Evolutionary conservation across 2,888 invertebrate genomes (phyloP).

Genomic region (Altica lythri): DNA sequence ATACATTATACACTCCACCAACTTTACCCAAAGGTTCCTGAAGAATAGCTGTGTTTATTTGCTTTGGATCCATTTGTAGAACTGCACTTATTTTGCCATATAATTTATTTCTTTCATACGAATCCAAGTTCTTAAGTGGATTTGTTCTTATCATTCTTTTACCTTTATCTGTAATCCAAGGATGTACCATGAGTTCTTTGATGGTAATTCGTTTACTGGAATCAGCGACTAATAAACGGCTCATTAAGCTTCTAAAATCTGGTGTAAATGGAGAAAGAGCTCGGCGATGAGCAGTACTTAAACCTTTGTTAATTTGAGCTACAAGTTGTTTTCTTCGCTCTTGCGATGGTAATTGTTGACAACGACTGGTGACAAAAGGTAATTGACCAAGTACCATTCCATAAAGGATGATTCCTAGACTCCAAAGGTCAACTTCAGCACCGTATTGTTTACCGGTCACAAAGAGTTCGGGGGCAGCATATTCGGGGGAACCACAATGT

Average conservation of each 20-base stretch:
- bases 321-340: constrained; percentile 66
- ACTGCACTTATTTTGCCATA: constrained; percentile 58
- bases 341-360: constrained; percentile 57
- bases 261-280: constrained; percentile 58
- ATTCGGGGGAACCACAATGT: constrained; percentile 79
- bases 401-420: constrained; percentile 73
- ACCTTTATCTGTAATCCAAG: constrained; percentile 63
- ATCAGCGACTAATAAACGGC: constrained; percentile 62
- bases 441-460: constrained; percentile 71
- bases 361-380: constrained; percentile 64
- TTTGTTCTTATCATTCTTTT: constrained; percentile 60
- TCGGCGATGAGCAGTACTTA: constrained; percentile 63
- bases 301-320: constrained; percentile 69
- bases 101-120: constrained; percentile 46
- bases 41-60: constrained; percentile 60
- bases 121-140: constrained; percentile 56
- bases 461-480: constrained; percentile 79
- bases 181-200: constrained; percentile 63
- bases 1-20: constrained; percentile 68
- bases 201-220: constrained; percentile 62
- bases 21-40: constrained; percentile 63
- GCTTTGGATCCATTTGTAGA: constrained; percentile 55
- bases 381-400: constrained; percentile 75
- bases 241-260: constrained; percentile 59
- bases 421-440: constrained; percentile 79